phyloP scores from a whole-genome alignment of 2,113 vertebrate genomes.

The Collichthys lucidus region DNA sequence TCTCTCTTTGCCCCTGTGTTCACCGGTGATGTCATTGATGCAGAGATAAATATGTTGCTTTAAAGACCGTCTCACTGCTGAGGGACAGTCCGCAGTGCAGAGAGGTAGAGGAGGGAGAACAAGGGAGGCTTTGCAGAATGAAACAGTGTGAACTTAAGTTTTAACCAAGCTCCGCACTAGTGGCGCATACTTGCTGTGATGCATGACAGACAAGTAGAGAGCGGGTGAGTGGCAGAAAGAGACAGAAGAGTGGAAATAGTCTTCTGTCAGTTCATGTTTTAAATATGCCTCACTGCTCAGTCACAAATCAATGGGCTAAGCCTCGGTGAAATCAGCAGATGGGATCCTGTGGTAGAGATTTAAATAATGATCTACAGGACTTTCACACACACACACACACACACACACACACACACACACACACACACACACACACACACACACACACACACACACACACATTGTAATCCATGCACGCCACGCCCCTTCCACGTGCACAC shows the following conservation, averaged over 20 bases:
- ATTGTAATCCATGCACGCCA: conserved; percentile 32
- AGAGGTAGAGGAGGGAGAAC: conserved; percentile 54
- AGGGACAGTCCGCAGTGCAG: conserved; percentile 77
- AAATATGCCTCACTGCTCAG: conserved; percentile 56
- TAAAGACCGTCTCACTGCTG: conserved; percentile 72
- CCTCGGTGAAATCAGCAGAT: conserved; percentile 32
- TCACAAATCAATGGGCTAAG: conserved; percentile 61
- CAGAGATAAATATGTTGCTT: conserved; percentile 80
- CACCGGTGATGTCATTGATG: conserved; percentile 76
- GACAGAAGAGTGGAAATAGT: background rate
- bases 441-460: conserved; percentile 4
- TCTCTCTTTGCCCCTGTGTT: conserved; percentile 46
- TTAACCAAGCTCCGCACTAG: conserved; percentile 33
- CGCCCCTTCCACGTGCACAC: conserved; percentile 24
- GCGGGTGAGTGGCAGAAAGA: conserved; percentile 25
- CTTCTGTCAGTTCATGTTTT: conserved; percentile 57
- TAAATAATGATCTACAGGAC: conserved; percentile 62
- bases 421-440: conserved; percentile 30
- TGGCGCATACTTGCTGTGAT: conserved; percentile 11
- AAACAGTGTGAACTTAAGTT: conserved; percentile 51
- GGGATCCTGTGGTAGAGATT: conserved; percentile 58
- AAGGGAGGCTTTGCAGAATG: conserved; percentile 39
- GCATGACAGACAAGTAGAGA: conserved; percentile 26
- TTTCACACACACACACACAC: conserved; percentile 34
- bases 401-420: conserved; percentile 4